A percentile compares a stretch with the other conserved stretches of the same genome.
phyloP scores from a whole-genome alignment of 2,113 vertebrate species.

The Xyrauchen texanus region DNA sequence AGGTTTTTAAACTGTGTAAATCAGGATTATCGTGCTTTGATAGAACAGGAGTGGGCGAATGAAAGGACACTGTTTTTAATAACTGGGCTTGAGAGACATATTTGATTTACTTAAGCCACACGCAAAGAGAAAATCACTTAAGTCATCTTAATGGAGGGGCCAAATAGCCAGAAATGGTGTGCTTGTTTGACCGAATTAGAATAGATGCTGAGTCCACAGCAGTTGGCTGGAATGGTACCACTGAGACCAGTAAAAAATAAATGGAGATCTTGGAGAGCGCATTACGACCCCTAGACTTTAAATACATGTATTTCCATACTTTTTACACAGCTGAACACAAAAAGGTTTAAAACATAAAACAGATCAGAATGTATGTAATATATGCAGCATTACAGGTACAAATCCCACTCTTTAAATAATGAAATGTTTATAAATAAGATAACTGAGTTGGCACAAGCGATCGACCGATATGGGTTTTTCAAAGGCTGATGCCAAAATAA shows the following conservation, averaged over 20 bases:
- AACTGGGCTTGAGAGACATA: slow-evolving; percentile 86
- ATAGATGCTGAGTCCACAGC: slow-evolving; percentile 82
- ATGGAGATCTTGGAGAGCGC: slow-evolving; percentile 71
- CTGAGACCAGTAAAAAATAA: slow-evolving; percentile 81
- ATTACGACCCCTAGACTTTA: slow-evolving; percentile 68
- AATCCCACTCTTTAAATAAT: neutral
- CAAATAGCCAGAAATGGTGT: slow-evolving; percentile 64
- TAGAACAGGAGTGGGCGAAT: slow-evolving; percentile 80
- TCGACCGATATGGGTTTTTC: no score
- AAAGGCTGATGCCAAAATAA: no score
- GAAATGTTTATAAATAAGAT: no score
- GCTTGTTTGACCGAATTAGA: slow-evolving; percentile 78
- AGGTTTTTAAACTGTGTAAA: slow-evolving; percentile 92
- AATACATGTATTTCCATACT: neutral
- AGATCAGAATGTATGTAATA: neutral
- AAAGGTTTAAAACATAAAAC: neutral
- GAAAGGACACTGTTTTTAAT: slow-evolving; percentile 90
- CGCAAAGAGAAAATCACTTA: slow-evolving; percentile 85
- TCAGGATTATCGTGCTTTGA: slow-evolving; percentile 93
- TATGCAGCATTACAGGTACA: neutral
- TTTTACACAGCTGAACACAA: neutral
- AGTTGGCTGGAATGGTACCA: slow-evolving; percentile 82
- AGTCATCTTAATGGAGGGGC: slow-evolving; percentile 80
- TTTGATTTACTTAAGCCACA: slow-evolving; percentile 92
- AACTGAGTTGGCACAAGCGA: no score